Base-by-base conservation (phyloP, 1,140 invertebrate genomes). In the Camponotus pennsylvanicus region DNA sequence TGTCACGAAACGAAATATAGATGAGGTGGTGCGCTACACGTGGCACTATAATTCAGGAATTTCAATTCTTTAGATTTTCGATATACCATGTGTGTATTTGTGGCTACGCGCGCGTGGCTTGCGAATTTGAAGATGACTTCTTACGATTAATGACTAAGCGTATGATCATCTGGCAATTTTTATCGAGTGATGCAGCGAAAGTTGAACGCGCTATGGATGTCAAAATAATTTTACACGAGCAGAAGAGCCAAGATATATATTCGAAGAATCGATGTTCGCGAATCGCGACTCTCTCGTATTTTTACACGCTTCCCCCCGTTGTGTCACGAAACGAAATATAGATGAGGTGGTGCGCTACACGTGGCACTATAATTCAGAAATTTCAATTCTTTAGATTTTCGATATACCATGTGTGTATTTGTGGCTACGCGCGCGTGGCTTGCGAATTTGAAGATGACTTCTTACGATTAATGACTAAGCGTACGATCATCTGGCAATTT, bases 1-100 rank as follows among this genome's bases (percentile, higher is more conserved):
- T 83, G 79, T 83, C 79, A 75, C 69, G 69, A 75, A 61, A 83
- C 69, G 55, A 83, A 75, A 83, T 83, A 83, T 75, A 75, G 79
- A 83, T 70, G 55, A 83, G 79, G 27, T 6, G 79, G 55, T 32
- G 67, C 27, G 27, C 52, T 71, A 73, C 55, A 9, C 15, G 66
- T 32, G 49, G 78, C 69, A n/a, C 79, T 61, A 75, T 83, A 83
- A 75, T 75, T 73, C 79, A 83, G 55, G 69, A 83, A 83, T 83
- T 83, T 83, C 79, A 83, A 83, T 83, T 45, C 79, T 70, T 45
- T 55, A 57, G 55, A 75, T 71, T 83, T 83, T 83, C 79, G 55
- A 73, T 52, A 34, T 40, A 61, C 52, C 18, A 15, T 3, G 45
- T 49, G 45, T 49, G 15, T 52, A 15, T 52, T 4, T 6, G 15